phyloP scores from a whole-genome alignment of 2,797 vertebrate species.

The Melopsittacus undulatus region DNA sequence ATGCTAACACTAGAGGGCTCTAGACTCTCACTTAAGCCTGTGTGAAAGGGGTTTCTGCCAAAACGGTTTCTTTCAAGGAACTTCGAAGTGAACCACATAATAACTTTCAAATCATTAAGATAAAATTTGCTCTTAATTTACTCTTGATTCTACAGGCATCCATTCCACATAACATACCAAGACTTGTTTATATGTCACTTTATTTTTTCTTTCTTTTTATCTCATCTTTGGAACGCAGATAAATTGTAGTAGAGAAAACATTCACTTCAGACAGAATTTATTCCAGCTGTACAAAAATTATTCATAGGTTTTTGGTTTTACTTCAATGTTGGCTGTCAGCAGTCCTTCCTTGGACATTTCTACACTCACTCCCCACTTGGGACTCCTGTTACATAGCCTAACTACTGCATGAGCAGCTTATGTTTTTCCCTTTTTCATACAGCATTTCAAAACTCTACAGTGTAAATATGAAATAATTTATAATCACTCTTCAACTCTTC shows the following conservation, averaged over 20 bases:
- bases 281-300: not conserved
- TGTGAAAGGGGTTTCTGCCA: not conserved
- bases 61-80: not conserved
- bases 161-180: not conserved
- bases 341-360: not conserved
- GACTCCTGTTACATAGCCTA: rapidly evolving
- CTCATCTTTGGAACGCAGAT: not conserved
- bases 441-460: not conserved
- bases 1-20: not conserved
- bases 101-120: not conserved
- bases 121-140: not conserved
- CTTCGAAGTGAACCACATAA: not conserved
- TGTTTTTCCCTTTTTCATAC: not conserved
- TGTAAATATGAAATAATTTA: not conserved
- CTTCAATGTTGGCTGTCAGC: not conserved
- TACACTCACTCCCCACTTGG: not conserved
- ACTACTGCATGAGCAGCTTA: not conserved
- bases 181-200: not conserved
- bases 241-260: not conserved
- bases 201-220: not conserved
- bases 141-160: not conserved
- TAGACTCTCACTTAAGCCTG: not conserved
- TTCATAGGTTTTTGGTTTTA: not conserved
- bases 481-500: not conserved
- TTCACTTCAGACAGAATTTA: not conserved